phyloP scores from a whole-genome alignment of 1,140 invertebrate genomes.

The Drosophila insularis region DNA sequence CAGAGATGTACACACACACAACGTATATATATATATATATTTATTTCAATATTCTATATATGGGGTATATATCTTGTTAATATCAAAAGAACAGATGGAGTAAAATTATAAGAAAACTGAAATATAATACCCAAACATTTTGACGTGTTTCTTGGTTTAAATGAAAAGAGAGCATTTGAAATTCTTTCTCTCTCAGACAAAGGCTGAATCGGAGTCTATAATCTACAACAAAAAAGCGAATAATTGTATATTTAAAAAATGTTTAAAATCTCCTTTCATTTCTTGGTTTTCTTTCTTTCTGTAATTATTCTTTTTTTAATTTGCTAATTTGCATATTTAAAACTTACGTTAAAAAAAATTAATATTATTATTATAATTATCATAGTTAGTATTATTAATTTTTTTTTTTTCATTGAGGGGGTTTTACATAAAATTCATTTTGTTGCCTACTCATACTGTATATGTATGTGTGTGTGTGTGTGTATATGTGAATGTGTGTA shows the following conservation, averaged over 20 bases:
- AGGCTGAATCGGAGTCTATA: too few relatives aligned
- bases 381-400: background rate
- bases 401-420: background rate
- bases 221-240: background rate
- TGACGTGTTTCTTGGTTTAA: too few relatives aligned
- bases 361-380: constrained; percentile 1
- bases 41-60: background rate
- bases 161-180: too few relatives aligned
- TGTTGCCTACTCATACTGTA: constrained; percentile 25
- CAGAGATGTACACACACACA: constrained; percentile 29
- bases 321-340: constrained; percentile 42
- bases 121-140: too few relatives aligned
- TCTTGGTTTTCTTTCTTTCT: background rate
- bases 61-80: background rate
- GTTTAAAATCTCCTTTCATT: constrained; percentile 17
- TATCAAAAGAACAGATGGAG: constrained; percentile 1
- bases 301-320: background rate
- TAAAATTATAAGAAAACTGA: too few relatives aligned
- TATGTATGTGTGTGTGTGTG: constrained; percentile 4
- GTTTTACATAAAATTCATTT: constrained; percentile 63
- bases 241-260: constrained; percentile 1
- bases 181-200: too few relatives aligned
- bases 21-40: constrained; percentile 18
- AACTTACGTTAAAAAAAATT: constrained; percentile 72
- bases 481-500: constrained; percentile 9